Conservation (phyloP, 2,797 vertebrate species). For the Channallabes apus region DNA sequence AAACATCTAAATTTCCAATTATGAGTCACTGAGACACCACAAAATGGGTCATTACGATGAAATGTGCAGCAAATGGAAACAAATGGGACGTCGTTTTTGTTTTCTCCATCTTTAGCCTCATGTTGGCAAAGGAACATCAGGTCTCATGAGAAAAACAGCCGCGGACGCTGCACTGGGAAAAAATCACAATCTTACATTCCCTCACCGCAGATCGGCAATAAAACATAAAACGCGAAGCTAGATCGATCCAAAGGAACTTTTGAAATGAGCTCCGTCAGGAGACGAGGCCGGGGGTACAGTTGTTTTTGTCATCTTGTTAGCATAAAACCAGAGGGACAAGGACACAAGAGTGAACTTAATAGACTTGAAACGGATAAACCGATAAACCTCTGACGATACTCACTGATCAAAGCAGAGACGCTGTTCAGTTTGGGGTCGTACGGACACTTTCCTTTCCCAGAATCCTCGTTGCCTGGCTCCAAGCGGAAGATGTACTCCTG, state of each 20-base stretch:
- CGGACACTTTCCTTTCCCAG: slow-evolving; percentile 97
- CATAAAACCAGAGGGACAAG: slow-evolving; percentile 46
- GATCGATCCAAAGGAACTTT: slow-evolving; percentile 31
- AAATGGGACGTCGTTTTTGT: slow-evolving; percentile 31
- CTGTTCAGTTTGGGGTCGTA: slow-evolving; percentile 98
- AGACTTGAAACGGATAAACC: background rate
- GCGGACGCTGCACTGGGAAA: slow-evolving; percentile 52
- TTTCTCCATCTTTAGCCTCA: slow-evolving; percentile 32
- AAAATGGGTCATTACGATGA: slow-evolving; percentile 43
- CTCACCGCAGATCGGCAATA: slow-evolving; percentile 31
- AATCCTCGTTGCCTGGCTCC: slow-evolving; percentile 93
- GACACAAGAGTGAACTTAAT: background rate
- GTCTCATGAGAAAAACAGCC: slow-evolving; percentile 50
- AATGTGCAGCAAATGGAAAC: slow-evolving; percentile 33
- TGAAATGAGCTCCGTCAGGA: slow-evolving; percentile 18
- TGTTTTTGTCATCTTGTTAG: slow-evolving; percentile 50
- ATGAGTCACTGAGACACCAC: slow-evolving; percentile 43
- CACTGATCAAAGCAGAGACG: slow-evolving; percentile 95
- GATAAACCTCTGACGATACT: slow-evolving; percentile 64
- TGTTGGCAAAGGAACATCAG: slow-evolving; percentile 32
- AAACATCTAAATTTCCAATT: slow-evolving; percentile 40
- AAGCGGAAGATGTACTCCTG: slow-evolving; percentile 97
- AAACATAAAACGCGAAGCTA: slow-evolving; percentile 36
- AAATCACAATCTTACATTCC: slow-evolving; percentile 50
- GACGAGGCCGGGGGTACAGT: background rate